Base-by-base conservation (phyloP, 2,797 vertebrate genomes). In the Falco berigora region DNA sequence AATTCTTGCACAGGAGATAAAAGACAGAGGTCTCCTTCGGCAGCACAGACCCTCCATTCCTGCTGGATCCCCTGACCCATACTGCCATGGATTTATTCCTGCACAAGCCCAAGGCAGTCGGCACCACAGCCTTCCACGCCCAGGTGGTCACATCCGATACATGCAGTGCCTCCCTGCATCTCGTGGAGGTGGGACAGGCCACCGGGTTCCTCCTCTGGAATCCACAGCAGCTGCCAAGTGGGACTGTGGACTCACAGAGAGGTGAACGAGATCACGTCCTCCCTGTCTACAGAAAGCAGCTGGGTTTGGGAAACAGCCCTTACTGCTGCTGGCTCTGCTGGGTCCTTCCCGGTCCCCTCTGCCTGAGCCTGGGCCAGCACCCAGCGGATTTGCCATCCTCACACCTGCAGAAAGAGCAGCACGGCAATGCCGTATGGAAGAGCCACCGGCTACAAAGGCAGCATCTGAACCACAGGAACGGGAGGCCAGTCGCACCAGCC, bases 131-230 rank as follows among this genome's bases (percentile, higher is more conserved):
- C 15, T 61, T 30, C 47, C 32, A 6, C 7, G 20, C 22, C 64
- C 59, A 32, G 71, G 38, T 8, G 30, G 44, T 15, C 27, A 20
- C 2, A 1, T 21, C 15, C 2, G 2, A 58, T 0, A 1, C 8
- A 47, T 0, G 4, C 38, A 23, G 24, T 21, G 71, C 15, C 46
- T 74, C 18, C 36, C 17, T 23, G 28, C 34, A 40, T 63, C 44
- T 24, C 42, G 7, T 8, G 25, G n/a, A 69, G 34, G 16, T 46
- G 46, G 16, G 36, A 50, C 34, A 53, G 12, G 40, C 36, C 3
- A 2, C 46, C 0, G 2, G 34, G n/a, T 44, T 75, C 49, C 34
- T 86, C 25, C 69, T 46, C 44, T 28, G 23, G 71, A 63, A 50
- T 25, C 44, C 25, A 11, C 27, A 22, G 2, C 55, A 85, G 42